Evolutionary conservation across 2,888 invertebrate genomes (phyloP).

Genomic region (Hypolimnas misippus): DNA sequence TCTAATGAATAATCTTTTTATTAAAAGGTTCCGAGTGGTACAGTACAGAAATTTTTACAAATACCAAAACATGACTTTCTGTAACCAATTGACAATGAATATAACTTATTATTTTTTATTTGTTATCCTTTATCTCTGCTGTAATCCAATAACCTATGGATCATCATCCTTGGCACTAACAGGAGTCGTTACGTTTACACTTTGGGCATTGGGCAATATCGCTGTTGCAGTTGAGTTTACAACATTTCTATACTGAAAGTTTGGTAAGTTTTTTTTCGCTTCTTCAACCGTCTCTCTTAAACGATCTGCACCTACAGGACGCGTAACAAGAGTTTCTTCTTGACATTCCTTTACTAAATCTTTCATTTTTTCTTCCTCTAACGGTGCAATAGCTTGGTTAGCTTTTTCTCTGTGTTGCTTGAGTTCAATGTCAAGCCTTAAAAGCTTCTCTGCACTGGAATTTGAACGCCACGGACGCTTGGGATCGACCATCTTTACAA

Average conservation of each 20-base stretch:
- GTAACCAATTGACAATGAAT: too few relatives aligned
- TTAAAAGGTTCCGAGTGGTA: too few relatives aligned
- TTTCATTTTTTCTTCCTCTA: slow-evolving; percentile 61
- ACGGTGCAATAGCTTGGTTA: slow-evolving; percentile 54
- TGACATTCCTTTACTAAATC: slow-evolving; percentile 61
- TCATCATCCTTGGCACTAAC: not conserved
- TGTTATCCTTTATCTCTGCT: too few relatives aligned
- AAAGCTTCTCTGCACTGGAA: slow-evolving; percentile 66
- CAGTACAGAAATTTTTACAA: too few relatives aligned
- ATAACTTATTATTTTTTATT: too few relatives aligned
- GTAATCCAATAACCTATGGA: not conserved
- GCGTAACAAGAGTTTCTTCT: slow-evolving; percentile 48
- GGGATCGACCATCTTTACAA: slow-evolving; percentile 53
- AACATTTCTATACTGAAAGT: slow-evolving; percentile 69
- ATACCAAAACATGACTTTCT: too few relatives aligned
- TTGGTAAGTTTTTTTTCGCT: slow-evolving; percentile 66
- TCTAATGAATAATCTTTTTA: too few relatives aligned
- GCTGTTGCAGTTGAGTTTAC: slow-evolving; percentile 68
- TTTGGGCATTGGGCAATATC: slow-evolving; percentile 61
- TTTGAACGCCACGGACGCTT: slow-evolving; percentile 74
- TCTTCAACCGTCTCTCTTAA: slow-evolving; percentile 66
- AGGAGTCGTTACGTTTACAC: not conserved
- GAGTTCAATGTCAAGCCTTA: slow-evolving; percentile 67
- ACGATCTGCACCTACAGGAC: slow-evolving; percentile 51
- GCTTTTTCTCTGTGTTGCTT: slow-evolving; percentile 65